These are phyloP conservation scores for Setophaga petechia DNA, from an alignment of 2,113 vertebrate species.

Conservation along the genomic window DNA sequence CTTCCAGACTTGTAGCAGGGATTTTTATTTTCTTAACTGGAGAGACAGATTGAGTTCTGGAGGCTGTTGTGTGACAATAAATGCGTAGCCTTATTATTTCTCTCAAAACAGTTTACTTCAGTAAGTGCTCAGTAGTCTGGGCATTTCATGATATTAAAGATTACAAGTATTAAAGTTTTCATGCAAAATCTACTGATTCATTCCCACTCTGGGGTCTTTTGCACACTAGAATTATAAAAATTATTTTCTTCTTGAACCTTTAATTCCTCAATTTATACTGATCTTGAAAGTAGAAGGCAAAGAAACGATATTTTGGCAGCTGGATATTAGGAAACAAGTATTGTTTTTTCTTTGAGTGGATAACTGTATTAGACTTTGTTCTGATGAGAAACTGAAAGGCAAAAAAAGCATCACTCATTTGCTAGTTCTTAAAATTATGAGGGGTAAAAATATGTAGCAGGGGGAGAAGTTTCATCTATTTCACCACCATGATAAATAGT, in stretches of 20 bases:
- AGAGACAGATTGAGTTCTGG: neutral
- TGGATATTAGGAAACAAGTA: neutral
- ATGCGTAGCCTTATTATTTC: neutral
- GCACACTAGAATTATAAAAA: neutral
- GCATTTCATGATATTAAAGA: neutral
- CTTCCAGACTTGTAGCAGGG: neutral
- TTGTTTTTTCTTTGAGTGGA: neutral
- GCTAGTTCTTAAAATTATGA: neutral
- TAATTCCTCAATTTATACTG: neutral
- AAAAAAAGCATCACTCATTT: neutral
- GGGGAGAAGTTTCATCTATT: neutral
- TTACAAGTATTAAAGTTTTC: neutral
- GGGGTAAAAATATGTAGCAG: rapidly evolving
- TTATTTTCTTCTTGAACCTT: neutral
- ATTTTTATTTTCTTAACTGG: neutral
- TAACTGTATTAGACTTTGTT: neutral
- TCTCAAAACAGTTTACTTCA: neutral
- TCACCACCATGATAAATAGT: neutral
- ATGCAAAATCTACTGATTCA: neutral
- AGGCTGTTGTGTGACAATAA: neutral
- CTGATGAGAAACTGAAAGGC: neutral
- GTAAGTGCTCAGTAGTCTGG: neutral
- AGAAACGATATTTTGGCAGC: neutral
- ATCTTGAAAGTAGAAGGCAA: neutral
- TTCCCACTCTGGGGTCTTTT: neutral